phyloP scores from a whole-genome alignment of 1,140 invertebrate species.

The Hirudo medicinalis region DNA sequence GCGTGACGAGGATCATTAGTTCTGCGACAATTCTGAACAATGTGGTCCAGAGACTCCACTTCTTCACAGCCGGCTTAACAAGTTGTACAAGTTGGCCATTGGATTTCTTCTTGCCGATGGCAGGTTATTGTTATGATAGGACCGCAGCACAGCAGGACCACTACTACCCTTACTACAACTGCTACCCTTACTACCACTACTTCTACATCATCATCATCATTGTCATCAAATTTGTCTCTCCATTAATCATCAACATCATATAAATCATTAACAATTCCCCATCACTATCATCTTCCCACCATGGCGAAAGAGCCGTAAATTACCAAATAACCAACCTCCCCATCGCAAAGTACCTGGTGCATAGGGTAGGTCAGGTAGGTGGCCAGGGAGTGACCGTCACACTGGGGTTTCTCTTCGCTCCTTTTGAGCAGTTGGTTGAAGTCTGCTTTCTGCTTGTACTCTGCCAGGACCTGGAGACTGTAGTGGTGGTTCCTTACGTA shows the following conservation, averaged over 20 bases:
- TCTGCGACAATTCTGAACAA: no score
- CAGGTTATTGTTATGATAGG: no score
- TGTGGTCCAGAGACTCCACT: no score
- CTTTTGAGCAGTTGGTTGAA: slow-evolving; percentile 62
- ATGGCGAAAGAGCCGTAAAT: not conserved
- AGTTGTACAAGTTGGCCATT: no score
- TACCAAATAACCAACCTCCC: not conserved
- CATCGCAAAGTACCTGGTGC: slow-evolving; percentile 61
- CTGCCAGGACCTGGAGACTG: slow-evolving; percentile 76
- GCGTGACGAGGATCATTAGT: no score
- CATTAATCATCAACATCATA: not conserved
- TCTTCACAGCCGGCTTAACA: no score
- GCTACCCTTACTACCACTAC: not conserved
- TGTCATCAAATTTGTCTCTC: no score
- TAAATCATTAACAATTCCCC: not conserved
- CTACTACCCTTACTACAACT: no score
- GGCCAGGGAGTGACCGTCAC: slow-evolving; percentile 70
- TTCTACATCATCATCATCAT: not conserved
- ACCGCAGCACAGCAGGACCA: no score
- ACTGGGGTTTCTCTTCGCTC: slow-evolving; percentile 70
- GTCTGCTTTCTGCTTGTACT: slow-evolving; percentile 70
- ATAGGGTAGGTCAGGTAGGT: slow-evolving; percentile 85
- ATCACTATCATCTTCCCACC: not conserved
- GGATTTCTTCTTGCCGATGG: no score
- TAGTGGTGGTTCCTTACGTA: slow-evolving; percentile 86